Evolutionary conservation across 2,888 invertebrate species (phyloP).

Genomic region (Myopa tessellatipennis): DNA sequence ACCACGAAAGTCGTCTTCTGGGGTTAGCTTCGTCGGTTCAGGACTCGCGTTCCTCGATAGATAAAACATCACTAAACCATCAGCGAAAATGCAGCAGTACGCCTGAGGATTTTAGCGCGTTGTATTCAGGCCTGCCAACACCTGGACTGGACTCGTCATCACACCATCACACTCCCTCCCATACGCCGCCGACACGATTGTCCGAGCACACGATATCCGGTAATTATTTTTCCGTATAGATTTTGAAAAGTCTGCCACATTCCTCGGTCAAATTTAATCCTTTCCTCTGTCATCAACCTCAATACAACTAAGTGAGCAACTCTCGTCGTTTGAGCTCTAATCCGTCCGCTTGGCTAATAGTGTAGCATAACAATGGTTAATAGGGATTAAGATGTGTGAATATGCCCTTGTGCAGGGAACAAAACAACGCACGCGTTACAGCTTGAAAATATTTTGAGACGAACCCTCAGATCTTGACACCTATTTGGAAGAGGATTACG

Average conservation of each 20-base stretch:
- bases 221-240: conserved; percentile 58
- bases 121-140: conserved; percentile 77
- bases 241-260: conserved; percentile 9
- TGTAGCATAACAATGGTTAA: conserved; percentile 36
- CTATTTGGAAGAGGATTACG: conserved; percentile 7
- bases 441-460: conserved; percentile 44
- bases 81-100: conserved; percentile 83
- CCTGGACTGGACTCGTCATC: conserved; percentile 70
- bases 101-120: conserved; percentile 88
- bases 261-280: conserved; percentile 48
- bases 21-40: conserved; percentile 69
- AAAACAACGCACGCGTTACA: conserved; percentile 47
- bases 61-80: conserved; percentile 70
- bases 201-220: conserved; percentile 74
- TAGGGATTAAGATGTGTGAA: conserved; percentile 26
- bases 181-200: conserved; percentile 76
- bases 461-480: neutral
- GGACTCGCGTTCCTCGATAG: conserved; percentile 71
- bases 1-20: conserved; percentile 67
- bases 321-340: conserved; percentile 27
- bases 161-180: conserved; percentile 76
- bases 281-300: conserved; percentile 41
- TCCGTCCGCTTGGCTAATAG: neutral
- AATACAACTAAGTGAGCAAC: conserved; percentile 32
- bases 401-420: conserved; percentile 23